Conservation (phyloP, 2,113 vertebrate species). For the Capreolus pygargus region DNA sequence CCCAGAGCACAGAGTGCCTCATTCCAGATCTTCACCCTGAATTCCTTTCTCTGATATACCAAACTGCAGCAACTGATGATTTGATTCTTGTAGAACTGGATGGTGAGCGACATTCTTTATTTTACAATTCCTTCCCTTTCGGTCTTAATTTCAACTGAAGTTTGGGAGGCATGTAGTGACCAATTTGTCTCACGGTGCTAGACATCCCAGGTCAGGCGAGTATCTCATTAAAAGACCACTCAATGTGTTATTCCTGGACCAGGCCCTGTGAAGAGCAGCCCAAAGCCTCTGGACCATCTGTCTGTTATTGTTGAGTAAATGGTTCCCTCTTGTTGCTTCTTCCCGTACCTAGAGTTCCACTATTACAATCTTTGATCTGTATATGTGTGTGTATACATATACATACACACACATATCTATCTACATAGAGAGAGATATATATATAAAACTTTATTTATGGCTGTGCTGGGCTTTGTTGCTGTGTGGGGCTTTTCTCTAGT, state of each 20-base stretch:
- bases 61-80: neutral
- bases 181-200: neutral
- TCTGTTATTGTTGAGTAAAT: neutral
- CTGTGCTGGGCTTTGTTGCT: neutral
- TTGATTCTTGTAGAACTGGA: neutral
- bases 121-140: neutral
- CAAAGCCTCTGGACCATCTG: neutral
- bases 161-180: neutral
- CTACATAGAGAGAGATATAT: neutral
- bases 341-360: neutral
- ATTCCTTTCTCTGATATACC: neutral
- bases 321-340: neutral
- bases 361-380: neutral
- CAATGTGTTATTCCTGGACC: neutral
- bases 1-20: neutral
- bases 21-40: neutral
- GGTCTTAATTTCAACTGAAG: neutral
- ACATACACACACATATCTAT: neutral
- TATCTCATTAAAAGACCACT: neutral
- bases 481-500: neutral
- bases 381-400: neutral
- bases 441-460: neutral
- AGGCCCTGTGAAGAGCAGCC: neutral
- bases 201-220: neutral
- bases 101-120: neutral